Evolutionary conservation across 2,888 invertebrate genomes (phyloP), one percentile per base, ranked within the genome.

Genomic region (Idaea aversata): DNA sequence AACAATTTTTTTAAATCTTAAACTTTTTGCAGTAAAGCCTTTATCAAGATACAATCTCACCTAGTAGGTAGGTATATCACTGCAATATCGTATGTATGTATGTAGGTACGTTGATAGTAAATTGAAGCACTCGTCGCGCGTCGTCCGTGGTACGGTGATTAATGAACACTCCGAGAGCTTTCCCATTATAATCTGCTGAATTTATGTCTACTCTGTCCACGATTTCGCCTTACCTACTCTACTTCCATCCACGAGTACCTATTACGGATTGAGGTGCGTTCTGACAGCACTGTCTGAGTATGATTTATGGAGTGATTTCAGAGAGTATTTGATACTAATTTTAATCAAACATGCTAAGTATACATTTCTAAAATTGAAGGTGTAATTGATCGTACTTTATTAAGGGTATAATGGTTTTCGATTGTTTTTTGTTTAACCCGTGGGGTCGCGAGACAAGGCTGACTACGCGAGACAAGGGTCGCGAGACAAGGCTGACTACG

Each of bases 61-160:
- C 25, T 25, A 25, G 1, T 25, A 1, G 3, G 25, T 47, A 47
- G 47, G 47, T 47, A 47, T 47, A 47, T 47, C 47, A 47, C 47
- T 47, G 47, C 47, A 7, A 6, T 47, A 47, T 47, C 47, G 36
- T 36, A 47, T 47, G 47, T 47, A 47, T 13, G 25, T 47, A 47
- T 13, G 13, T 47, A 47, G 47, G 47, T 47, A 47, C 47, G 10
- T 47, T 13, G 47, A 13, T 47, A 47, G 47, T 47, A 47, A 47
- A 47, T 47, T 47, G 34, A 34, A 59, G 59, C 59, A 34, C 59
- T 16, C 59, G 59, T 15, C 59, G 59, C 59, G 34, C 13, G 59
- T 15, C 25, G 10, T 34, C 25, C 59, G 59, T 34, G 59, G 59
- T 59, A 34, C 59, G 59, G 34, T 59, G 59, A 59, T 59, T 59